These are phyloP conservation scores for Antheraea pernyi DNA, from an alignment of 1,140 invertebrate genomes.

Conservation along the genomic window DNA sequence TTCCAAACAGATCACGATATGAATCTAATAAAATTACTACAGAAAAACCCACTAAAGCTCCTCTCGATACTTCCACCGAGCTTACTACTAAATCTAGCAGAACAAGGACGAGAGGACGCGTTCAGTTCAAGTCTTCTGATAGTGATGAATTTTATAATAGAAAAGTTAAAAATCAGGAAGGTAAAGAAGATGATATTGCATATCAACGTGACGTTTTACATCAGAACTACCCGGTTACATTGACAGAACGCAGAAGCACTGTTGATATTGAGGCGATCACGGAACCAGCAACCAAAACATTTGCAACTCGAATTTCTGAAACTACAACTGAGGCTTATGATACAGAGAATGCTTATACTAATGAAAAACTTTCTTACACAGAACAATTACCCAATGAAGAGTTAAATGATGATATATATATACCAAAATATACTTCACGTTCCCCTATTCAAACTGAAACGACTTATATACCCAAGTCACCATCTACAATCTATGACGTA, in stretches of 20 bases:
- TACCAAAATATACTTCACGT: constrained; percentile 29
- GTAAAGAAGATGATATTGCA: constrained; percentile 70
- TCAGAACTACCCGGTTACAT: constrained; percentile 80
- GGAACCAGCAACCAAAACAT: constrained; percentile 52
- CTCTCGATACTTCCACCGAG: constrained; percentile 52
- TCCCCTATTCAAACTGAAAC: constrained; percentile 34
- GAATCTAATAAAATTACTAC: constrained; percentile 73
- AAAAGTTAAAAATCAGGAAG: constrained; percentile 55
- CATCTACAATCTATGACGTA: constrained; percentile 38
- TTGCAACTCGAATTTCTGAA: constrained; percentile 40
- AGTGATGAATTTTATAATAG: constrained; percentile 57
- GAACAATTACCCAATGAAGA: constrained; percentile 36
- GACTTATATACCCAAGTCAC: constrained; percentile 37
- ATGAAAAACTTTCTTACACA: constrained; percentile 57
- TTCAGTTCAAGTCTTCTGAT: constrained; percentile 63
- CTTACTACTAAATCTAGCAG: constrained; percentile 53
- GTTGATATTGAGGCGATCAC: constrained; percentile 71
- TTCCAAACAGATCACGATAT: constrained; percentile 56
- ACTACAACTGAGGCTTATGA: constrained; percentile 43
- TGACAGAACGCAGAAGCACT: constrained; percentile 71
- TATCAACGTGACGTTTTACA: constrained; percentile 82
- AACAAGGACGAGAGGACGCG: constrained; percentile 62
- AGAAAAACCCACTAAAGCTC: constrained; percentile 67
- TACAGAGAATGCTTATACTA: constrained; percentile 66
- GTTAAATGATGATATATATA: constrained; percentile 26